A percentile compares a stretch with the other conserved stretches of the same genome.
Evolutionary conservation across 2,888 invertebrate species (phyloP).

Genomic region (Frankliniella intonsa): DNA sequence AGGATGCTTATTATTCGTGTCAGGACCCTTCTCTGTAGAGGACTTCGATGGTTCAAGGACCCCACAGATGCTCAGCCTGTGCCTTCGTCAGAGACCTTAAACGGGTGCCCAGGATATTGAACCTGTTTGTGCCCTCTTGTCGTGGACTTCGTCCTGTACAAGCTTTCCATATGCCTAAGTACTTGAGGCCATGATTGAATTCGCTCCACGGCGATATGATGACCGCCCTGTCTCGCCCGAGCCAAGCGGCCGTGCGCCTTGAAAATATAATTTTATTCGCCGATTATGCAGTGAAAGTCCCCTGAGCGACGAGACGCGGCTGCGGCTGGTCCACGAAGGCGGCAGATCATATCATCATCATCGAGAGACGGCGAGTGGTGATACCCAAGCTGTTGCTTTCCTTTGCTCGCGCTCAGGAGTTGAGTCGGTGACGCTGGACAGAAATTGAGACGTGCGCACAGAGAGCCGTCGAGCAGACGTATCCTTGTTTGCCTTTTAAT

Average conservation of each 20-base stretch:
- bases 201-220: too few relatives aligned
- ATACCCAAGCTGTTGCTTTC: too few relatives aligned
- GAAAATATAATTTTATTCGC: constrained; percentile 5
- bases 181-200: too few relatives aligned
- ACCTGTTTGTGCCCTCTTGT: neutral
- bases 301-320: neutral
- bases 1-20: neutral
- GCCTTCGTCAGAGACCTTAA: too few relatives aligned
- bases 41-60: neutral
- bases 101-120: too few relatives aligned
- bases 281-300: constrained; percentile 23
- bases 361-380: neutral
- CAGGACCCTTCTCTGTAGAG: too few relatives aligned
- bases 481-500: neutral
- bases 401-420: too few relatives aligned
- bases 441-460: neutral
- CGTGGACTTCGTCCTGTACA: too few relatives aligned
- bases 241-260: neutral
- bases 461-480: neutral
- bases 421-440: neutral
- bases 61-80: neutral
- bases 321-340: neutral
- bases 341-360: neutral
- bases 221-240: too few relatives aligned
- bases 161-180: too few relatives aligned